Evolutionary conservation across 2,113 vertebrate species (phyloP), one percentile per base, ranked within the genome.

Genomic region (Heterochromis multidens): DNA sequence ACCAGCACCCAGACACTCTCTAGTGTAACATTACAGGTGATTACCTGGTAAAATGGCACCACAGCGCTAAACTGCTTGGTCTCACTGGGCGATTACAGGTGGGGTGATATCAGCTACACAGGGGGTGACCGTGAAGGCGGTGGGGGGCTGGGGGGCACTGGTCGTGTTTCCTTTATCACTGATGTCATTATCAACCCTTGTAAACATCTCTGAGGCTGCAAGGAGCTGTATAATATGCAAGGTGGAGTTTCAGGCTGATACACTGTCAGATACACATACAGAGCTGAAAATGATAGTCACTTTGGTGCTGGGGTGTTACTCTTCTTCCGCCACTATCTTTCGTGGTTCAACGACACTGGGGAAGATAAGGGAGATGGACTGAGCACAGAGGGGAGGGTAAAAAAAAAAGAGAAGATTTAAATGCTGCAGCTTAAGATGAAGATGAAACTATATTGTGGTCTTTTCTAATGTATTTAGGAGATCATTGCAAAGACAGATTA

Each of bases 341-440:
- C 77, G 74, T 37, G 83, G 83, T 87, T 87, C 84, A 90, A 49
- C 52, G 52, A 86, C 89, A 90, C 60, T 17, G 25, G 46, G 60
- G 35, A 52, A 92, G 91, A 93, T 95, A 93, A 93, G 80, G 23
- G 60, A 89, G 84, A 90, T 65, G 88, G 83, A 91, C 81, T 87
- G 83, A 90, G 87, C 61, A 33, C 77, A 58, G 86, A 65, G 56
- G 60, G 40, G 83, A 79, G 37, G 29, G 49, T 21, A 60, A 21
- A 74, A 84, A 79, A 84, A 52, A 79, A 79, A 63, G 79, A 70
- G 77, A 72, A 77, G 61, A 83, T 87, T 92, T 83, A 83, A 91
- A 87, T 84, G 40, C 16, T 31, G 35, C 21, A 23, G 46, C 59
- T 90, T 63, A 59, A 89, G 81, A 90, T 76, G 82, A 88, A 67